phyloP scores from a whole-genome alignment of 2,888 invertebrate genomes.

The Nipponacmea schrenckii region DNA sequence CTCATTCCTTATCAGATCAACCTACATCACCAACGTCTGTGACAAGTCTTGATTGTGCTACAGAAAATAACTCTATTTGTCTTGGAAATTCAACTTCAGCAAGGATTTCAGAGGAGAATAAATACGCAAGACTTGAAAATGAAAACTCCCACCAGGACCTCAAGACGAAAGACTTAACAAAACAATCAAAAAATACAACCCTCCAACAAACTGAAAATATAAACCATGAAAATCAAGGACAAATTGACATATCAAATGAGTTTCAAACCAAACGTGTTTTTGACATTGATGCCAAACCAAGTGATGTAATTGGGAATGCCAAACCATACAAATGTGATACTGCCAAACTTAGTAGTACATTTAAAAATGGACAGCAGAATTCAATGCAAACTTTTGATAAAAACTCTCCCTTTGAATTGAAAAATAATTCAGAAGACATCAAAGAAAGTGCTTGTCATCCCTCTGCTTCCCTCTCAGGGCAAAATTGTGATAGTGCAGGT shows the following conservation, averaged over 20 bases:
- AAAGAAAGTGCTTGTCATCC: background rate
- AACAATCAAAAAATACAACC: background rate
- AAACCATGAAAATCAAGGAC: background rate
- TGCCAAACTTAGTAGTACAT: no score
- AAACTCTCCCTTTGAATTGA: background rate
- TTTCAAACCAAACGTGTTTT: no score
- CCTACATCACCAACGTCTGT: background rate
- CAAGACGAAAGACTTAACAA: background rate
- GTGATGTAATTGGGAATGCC: no score
- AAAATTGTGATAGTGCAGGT: background rate
- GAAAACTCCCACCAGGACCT: background rate
- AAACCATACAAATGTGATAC: background rate
- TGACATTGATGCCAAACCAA: no score
- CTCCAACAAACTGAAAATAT: no score
- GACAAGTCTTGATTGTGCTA: background rate
- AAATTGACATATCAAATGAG: background rate
- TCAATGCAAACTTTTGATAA: background rate
- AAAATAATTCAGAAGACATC: background rate
- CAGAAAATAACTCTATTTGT: background rate
- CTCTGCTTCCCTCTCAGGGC: background rate
- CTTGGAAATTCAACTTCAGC: background rate
- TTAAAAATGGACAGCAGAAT: background rate
- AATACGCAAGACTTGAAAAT: background rate
- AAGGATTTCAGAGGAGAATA: no score
- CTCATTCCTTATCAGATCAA: background rate